A percentile compares a stretch with the other conserved stretches of the same genome.
These are phyloP conservation scores for Prolemur simus DNA, from an alignment of 2,113 vertebrate species.

Conservation along the genomic window DNA sequence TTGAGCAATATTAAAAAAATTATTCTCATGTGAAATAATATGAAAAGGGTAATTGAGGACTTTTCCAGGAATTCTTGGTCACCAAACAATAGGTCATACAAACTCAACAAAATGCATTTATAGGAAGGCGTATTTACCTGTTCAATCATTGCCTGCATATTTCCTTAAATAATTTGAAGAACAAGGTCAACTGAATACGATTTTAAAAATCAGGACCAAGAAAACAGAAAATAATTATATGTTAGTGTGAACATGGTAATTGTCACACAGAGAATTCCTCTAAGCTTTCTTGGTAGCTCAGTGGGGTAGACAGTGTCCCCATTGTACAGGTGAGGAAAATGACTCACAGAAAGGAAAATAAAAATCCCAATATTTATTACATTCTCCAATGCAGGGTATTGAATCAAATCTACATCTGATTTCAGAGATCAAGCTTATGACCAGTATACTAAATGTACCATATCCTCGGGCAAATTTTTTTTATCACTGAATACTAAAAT, in stretches of 20 bases:
- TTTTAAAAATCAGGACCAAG: not conserved
- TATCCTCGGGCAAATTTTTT: not conserved
- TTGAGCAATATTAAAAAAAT: not conserved
- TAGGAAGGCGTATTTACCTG: not conserved
- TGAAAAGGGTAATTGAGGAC: not conserved
- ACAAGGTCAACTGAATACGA: not conserved
- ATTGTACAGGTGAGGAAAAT: not conserved
- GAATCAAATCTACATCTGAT: not conserved
- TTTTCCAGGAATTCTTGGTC: not conserved
- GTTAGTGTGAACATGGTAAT: not conserved
- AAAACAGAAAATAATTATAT: not conserved
- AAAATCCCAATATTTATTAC: not conserved
- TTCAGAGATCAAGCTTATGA: not conserved
- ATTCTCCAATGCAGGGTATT: not conserved
- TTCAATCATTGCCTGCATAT: not conserved
- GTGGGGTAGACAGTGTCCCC: not conserved
- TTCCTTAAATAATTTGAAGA: constrained; percentile 4
- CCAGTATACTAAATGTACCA: accelerated
- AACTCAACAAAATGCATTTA: not conserved
- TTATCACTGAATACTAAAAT: not conserved
- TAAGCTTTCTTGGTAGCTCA: not conserved
- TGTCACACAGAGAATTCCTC: not conserved
- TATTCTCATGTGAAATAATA: not conserved
- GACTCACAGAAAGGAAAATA: not conserved
- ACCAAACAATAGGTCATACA: not conserved